Conservation (phyloP, 2,797 vertebrate genomes). For the Philypnodon macrostomus region DNA sequence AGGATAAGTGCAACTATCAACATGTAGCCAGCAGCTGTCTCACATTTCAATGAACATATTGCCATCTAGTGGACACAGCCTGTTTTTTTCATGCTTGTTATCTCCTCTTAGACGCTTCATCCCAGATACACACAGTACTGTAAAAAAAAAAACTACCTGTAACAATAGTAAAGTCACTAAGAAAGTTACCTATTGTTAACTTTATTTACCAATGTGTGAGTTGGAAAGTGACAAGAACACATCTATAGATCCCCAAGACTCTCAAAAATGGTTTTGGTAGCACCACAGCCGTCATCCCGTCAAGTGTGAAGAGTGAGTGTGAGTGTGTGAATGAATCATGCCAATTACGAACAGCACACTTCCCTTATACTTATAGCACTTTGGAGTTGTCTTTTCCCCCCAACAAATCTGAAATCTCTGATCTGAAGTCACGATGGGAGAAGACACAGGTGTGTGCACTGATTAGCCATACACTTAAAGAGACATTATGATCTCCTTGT, state of each 20-base stretch:
- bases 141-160: slow-evolving; percentile 7
- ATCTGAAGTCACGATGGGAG: slow-evolving; percentile 53
- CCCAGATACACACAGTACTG: slow-evolving; percentile 8
- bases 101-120: slow-evolving; percentile 6
- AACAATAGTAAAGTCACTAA: not conserved
- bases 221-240: slow-evolving; percentile 20
- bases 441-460: slow-evolving; percentile 90
- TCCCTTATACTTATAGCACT: slow-evolving; percentile 53
- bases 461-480: slow-evolving; percentile 86
- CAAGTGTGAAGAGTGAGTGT: slow-evolving; percentile 49
- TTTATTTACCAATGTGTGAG: slow-evolving; percentile 7
- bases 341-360: slow-evolving; percentile 60
- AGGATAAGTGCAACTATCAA: slow-evolving; percentile 22
- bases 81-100: not conserved
- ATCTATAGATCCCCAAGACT: slow-evolving; percentile 16
- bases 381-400: slow-evolving; percentile 2
- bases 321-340: slow-evolving; percentile 54
- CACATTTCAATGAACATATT: slow-evolving; percentile 47
- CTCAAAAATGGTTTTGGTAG: slow-evolving; percentile 37
- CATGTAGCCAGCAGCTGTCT: not conserved
- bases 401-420: slow-evolving; percentile 19
- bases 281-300: slow-evolving; percentile 41
- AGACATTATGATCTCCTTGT: slow-evolving; percentile 86
- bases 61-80: slow-evolving; percentile 68
- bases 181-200: slow-evolving; percentile 2